Evolutionary conservation across 2,797 vertebrate species (phyloP).

Genomic region (Podarcis siculus): DNA sequence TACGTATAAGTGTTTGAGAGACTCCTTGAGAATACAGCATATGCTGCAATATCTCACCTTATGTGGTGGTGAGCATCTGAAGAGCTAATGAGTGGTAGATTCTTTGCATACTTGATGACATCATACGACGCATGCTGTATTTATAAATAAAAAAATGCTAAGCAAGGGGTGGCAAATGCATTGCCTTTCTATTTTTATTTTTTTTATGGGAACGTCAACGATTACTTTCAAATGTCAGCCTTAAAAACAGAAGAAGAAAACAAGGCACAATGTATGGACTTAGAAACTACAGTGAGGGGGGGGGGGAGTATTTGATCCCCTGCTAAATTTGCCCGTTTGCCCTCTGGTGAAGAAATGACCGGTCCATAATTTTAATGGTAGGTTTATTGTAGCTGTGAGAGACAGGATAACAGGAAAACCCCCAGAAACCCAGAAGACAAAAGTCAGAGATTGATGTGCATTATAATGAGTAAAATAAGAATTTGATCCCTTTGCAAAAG

Average conservation of each 20-base stretch:
- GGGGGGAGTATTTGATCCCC: no score
- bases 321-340: no score
- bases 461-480: no score
- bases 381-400: no score
- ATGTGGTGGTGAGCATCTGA: neutral
- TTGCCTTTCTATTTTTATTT: neutral
- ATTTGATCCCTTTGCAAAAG: no score
- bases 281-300: neutral
- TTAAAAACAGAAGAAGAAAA: neutral
- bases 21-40: neutral
- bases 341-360: no score
- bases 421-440: no score
- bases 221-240: neutral
- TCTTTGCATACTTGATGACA: neutral
- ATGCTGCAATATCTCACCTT: neutral
- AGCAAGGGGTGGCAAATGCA: neutral
- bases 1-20: neutral
- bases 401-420: no score
- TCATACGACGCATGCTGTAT: neutral
- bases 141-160: neutral
- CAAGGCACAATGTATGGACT: neutral
- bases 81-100: neutral
- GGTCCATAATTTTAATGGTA: no score
- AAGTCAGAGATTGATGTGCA: no score
- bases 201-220: neutral